Evolutionary conservation across 2,113 vertebrate genomes (phyloP), one percentile per base, ranked within the genome.

Genomic region (Microcebus lehilahytsara): DNA sequence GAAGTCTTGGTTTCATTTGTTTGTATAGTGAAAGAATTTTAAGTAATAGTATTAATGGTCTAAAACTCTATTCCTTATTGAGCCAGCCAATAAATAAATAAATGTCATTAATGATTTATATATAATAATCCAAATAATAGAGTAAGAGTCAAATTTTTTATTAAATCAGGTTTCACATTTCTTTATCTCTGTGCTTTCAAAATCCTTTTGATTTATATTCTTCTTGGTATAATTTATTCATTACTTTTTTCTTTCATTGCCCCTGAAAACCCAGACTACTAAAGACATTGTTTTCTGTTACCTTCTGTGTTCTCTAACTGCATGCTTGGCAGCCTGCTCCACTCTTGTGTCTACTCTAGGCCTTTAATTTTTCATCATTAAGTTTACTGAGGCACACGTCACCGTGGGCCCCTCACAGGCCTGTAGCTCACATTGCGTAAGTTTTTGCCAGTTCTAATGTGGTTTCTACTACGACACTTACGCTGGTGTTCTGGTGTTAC

Each of bases 321-420:
- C 11, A 1, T 3, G 22, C 88, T 34, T 2, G 9, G 71, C 12
- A n/a, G 46, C 53, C 37, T 0, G 2, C 14, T 9, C 40, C 12
- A 0, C 32, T 74, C 46, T 78, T 49, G 20, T 30, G 4, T 10
- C 51, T 14, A 4, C 62, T 12, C 22, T 4, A 9, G 74, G 40
- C 58, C 67, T 34, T 85, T 64, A 22, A 11, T 16, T 72, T 42
- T 42, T 9, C 4, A 19, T 37, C 3, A 1, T 71, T 17, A 9
- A 11, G 16, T 5, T 32, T 13, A 0, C 13, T 7, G 49, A 69
- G 34, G 37, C 5, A 3, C 11, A 0, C 12, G 4, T 6, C 75
- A 2, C 2, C 0, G 8, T 4, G 8, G 30, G 3, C 32, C 60
- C 74, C 42, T 42, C 5, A 0, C 22, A 32, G 56, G 60, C 62